phyloP scores from a whole-genome alignment of 2,888 invertebrate species.

The Sylvicola fuscatus region DNA sequence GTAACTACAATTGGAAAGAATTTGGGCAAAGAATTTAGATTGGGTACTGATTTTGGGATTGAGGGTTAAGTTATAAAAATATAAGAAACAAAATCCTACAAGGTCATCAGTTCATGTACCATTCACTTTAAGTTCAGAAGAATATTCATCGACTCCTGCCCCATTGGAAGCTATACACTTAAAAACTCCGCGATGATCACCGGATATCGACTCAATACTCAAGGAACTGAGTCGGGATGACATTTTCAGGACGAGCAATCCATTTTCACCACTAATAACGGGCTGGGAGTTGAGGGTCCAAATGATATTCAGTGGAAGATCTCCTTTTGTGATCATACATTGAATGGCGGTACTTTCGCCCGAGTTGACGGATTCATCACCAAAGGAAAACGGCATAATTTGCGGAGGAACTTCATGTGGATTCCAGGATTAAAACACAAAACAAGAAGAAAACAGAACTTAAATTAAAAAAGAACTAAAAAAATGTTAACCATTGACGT shows the following conservation, averaged over 20 bases:
- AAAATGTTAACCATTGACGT: conserved; percentile 28
- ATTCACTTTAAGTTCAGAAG: conserved; percentile 40
- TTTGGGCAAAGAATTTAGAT: too few relatives aligned
- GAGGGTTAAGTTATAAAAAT: too few relatives aligned
- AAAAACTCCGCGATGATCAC: conserved; percentile 33
- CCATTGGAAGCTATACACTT: conserved; percentile 37
- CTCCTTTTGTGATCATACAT: conserved; percentile 51
- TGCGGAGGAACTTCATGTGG: conserved; percentile 36
- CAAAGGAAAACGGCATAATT: conserved; percentile 49
- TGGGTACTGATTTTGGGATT: too few relatives aligned
- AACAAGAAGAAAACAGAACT: conserved; percentile 7
- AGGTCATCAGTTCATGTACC: conserved; percentile 21
- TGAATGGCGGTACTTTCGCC: conserved; percentile 47
- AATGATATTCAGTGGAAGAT: conserved; percentile 46
- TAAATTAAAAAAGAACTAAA: neutral
- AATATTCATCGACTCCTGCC: conserved; percentile 37
- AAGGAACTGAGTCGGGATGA: conserved; percentile 1
- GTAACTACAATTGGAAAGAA: too few relatives aligned
- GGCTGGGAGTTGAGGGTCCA: conserved; percentile 43
- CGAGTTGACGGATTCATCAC: conserved; percentile 47
- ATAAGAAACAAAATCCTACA: too few relatives aligned
- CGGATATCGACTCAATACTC: conserved; percentile 11
- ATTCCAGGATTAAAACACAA: conserved; percentile 2
- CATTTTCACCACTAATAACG: conserved; percentile 19
- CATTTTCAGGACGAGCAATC: conserved; percentile 12